Base-by-base conservation (phyloP, 1,140 invertebrate genomes). In the Bombus terrestris region DNA sequence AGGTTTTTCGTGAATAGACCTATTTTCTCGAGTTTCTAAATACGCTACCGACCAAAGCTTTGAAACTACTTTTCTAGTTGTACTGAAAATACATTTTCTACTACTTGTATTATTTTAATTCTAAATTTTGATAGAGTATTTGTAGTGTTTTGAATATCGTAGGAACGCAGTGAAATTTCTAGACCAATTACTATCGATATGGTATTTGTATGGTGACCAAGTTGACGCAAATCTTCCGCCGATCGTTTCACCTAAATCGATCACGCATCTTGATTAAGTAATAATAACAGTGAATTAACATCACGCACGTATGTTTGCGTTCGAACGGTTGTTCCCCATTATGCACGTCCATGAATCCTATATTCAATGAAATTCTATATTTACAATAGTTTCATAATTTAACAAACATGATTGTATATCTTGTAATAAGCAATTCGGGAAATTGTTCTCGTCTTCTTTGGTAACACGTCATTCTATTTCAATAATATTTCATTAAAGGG, bases 211-310 rank as follows among this genome's bases (percentile, higher is more conserved):
- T 22, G 18, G 18, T 1, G 18, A 53, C 5, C 47, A 53, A 18
- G 47, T 22, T 53, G 47, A 53, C 47, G 47, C 47, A 53, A 22
- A 53, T 22, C 18, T 53, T 53, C 1, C 18, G 1, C 1, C 47
- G 47, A 53, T 53, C 47, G 47, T 47, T 43, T 25, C n/a, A 28
- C 22, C 15, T 75, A 75, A 53, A 64, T 66, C 64, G 18, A 43
- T 82, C 37, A 13, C 32, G 28, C 3, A 25, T 8, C 18, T 64
- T 39, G 28, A 81, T 73, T 81, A 81, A n/a, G 73, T 81, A 39
- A 25, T 73, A 81, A 73, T 73, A 10, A 73, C n/a, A 12, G 22
- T 13, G 53, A 8, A 3, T 28, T 59, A 81, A 39, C 32, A 62
- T 39, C n/a, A 3, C 22, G 37, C 37, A 28, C 69, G 39, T 41